Evolutionary conservation across 2,888 invertebrate genomes (phyloP).

Genomic region (Tubulanus polymorphus): DNA sequence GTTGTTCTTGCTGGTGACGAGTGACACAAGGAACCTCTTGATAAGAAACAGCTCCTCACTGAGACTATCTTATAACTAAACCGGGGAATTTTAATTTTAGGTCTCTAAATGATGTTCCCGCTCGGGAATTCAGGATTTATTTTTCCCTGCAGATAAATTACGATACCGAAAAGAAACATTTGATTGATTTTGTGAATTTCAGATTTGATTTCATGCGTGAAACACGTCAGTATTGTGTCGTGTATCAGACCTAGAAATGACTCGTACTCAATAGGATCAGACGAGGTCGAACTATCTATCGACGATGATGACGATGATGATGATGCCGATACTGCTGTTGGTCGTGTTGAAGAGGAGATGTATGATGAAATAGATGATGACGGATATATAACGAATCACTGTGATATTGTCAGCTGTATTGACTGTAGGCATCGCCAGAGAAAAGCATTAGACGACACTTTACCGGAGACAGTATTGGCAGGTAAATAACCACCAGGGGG

Average conservation of each 20-base stretch:
- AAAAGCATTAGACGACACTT: slow-evolving; percentile 76
- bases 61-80: not conserved
- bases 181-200: slow-evolving; percentile 15
- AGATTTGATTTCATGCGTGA: slow-evolving; percentile 84
- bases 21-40: not conserved
- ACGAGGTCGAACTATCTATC: slow-evolving; percentile 9
- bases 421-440: slow-evolving; percentile 85
- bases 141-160: too few relatives aligned
- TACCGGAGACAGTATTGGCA: slow-evolving; percentile 75
- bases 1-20: too few relatives aligned
- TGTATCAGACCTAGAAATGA: slow-evolving; percentile 32
- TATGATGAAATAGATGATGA: slow-evolving; percentile 66
- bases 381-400: not conserved
- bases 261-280: not conserved
- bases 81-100: too few relatives aligned
- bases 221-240: slow-evolving; percentile 72
- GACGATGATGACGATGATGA: slow-evolving; percentile 12
- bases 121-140: too few relatives aligned
- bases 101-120: not conserved
- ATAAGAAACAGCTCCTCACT: not conserved
- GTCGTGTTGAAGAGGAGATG: slow-evolving; percentile 60
- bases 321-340: slow-evolving; percentile 7
- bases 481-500: too few relatives aligned
- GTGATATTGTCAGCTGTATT: slow-evolving; percentile 66
- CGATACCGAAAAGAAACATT: not conserved